These are phyloP conservation scores for Sesia bembeciformis DNA, from an alignment of 2,888 invertebrate genomes.

Conservation along the genomic window DNA sequence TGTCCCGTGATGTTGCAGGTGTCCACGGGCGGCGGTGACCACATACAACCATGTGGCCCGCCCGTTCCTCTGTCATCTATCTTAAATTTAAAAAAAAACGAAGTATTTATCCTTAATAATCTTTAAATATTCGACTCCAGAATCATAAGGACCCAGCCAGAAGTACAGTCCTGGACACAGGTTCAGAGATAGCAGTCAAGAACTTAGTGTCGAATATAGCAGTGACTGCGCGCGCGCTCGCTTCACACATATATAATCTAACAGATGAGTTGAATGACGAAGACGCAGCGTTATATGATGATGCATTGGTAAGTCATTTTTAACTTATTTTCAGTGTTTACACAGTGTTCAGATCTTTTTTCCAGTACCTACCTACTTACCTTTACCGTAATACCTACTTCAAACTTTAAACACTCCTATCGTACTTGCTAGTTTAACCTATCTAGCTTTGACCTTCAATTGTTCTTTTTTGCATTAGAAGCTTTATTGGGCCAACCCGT, in stretches of 20 bases:
- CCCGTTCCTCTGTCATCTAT: no score
- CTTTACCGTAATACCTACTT: neutral
- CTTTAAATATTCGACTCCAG: constrained; percentile 30
- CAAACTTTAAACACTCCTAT: no score
- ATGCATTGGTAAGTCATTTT: constrained; percentile 78
- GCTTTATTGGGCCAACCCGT: no score
- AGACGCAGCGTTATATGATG: constrained; percentile 78
- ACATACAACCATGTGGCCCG: no score
- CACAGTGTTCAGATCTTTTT: no score
- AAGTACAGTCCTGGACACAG: constrained; percentile 77
- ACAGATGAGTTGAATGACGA: constrained; percentile 47
- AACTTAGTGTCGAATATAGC: constrained; percentile 80
- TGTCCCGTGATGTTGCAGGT: no score
- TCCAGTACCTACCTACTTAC: neutral
- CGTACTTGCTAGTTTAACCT: no score
- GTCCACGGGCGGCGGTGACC: no score
- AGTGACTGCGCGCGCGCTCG: constrained; percentile 87
- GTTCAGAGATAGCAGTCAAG: constrained; percentile 70
- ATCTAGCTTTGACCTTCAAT: no score
- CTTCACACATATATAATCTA: constrained; percentile 85
- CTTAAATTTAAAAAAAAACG: neutral
- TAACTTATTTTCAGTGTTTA: no score
- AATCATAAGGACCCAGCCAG: constrained; percentile 77
- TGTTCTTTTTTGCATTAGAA: no score
- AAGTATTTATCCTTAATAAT: neutral